Conservation (phyloP, 2,113 vertebrate species). For the Australoheros scitulus region DNA sequence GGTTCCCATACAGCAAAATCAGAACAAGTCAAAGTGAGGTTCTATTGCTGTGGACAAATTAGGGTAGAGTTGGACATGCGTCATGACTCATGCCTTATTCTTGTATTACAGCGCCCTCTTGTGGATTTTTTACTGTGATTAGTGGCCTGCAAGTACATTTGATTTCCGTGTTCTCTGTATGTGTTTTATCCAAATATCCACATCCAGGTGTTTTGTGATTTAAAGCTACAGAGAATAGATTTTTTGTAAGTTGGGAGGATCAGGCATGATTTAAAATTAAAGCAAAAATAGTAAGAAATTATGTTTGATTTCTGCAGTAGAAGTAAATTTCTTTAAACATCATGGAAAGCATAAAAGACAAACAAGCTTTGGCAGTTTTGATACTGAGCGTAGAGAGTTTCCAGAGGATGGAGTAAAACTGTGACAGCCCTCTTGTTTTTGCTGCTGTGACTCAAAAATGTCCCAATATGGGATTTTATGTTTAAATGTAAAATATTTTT, state of each 20-base stretch:
- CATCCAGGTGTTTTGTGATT: too few relatives aligned
- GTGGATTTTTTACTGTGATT: conserved; percentile 21
- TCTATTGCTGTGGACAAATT: background rate
- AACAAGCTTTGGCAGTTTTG: background rate
- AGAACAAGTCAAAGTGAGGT: background rate
- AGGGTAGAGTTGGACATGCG: conserved; percentile 25
- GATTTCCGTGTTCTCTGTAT: background rate
- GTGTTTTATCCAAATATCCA: too few relatives aligned
- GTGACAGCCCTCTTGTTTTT: background rate
- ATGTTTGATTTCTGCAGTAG: too few relatives aligned
- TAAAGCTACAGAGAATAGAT: background rate
- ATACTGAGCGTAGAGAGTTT: too few relatives aligned
- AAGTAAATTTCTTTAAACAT: background rate
- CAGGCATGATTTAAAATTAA: too few relatives aligned
- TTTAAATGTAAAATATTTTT: background rate
- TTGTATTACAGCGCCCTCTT: conserved; percentile 50
- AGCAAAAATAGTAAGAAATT: too few relatives aligned
- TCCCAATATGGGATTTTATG: background rate
- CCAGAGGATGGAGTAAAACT: background rate
- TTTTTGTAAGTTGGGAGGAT: background rate
- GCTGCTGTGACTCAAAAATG: background rate
- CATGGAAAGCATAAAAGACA: background rate
- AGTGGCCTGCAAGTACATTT: background rate
- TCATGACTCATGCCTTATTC: background rate
- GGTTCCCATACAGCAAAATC: background rate